Evolutionary conservation across 2,888 invertebrate species (phyloP), one percentile per base, ranked within the genome.

Genomic region (Tetranychus truncatus): DNA sequence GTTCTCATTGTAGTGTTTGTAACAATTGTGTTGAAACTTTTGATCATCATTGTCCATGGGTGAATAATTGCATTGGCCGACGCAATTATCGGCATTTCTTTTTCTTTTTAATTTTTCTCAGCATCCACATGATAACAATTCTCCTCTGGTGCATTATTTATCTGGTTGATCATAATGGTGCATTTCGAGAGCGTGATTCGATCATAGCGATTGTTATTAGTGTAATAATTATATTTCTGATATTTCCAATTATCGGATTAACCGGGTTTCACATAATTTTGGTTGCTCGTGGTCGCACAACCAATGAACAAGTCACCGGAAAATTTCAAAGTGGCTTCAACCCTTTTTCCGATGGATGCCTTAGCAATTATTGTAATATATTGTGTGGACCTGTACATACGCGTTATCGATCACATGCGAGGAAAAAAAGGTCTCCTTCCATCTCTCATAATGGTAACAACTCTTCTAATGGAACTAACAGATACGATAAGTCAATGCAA

Each of bases 1-100:
- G 97, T 85, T 95, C 95, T 77, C 99, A 99, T 85, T 99, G 99
- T 85, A 95, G 95, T 80, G 95, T 97, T 77, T 99, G 97, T 87
- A 95, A 99, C 86, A 93, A 93, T 83, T 97, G 96, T 84, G 95
- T 95, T 84, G 94, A 94, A 88, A 96, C 95, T 76, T 99, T 99
- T 84, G 99, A 99, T 86, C 99, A 99, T 87, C 99, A 99, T 85
- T 99, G 99, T 46, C 74, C 94, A 78, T 94, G 94, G 94, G 92
- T 94, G 81, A 94, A 94, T 85, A 95, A 95, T 85, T 95, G 94
- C 84, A 95, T 96, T 82, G 96, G 96, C 78, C 88, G 95, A 81
- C 88, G 96, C 81, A 96, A 96, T 85, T 99, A 99, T 85, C 87
- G 97, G 82, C 96, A 94, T 85, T 99, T 99, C 87, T 97, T 99